Percentiles rank a stretch among this genome's conserved stretches.
Evolutionary conservation across 2,888 invertebrate genomes (phyloP).

Genomic region (Pyrochroa serraticornis): DNA sequence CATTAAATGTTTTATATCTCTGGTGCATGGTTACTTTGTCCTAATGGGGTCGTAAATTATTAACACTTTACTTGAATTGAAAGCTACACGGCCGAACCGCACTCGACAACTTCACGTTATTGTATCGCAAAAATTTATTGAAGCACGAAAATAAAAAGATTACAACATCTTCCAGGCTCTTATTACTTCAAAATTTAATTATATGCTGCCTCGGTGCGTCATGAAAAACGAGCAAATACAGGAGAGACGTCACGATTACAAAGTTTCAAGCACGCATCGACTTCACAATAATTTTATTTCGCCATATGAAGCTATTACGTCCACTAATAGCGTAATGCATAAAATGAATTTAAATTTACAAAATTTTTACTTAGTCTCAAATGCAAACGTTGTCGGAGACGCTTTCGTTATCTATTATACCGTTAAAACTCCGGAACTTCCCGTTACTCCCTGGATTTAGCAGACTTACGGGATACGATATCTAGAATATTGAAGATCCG

Average conservation of each 20-base stretch:
- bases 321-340: slow-evolving; percentile 5
- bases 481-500: slow-evolving; percentile 24
- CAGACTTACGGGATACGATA: slow-evolving; percentile 21
- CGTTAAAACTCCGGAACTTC: slow-evolving; percentile 10
- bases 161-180: no score
- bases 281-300: neutral
- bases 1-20: slow-evolving; percentile 35
- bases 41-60: slow-evolving; percentile 30
- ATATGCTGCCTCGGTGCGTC: no score
- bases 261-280: slow-evolving; percentile 2
- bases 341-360: slow-evolving; percentile 20
- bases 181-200: no score
- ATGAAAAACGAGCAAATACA: no score
- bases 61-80: slow-evolving; percentile 16
- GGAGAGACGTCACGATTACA: no score
- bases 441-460: slow-evolving; percentile 18
- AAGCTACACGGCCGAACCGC: slow-evolving; percentile 2
- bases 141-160: no score
- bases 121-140: no score
- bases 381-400: slow-evolving; percentile 23
- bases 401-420: slow-evolving; percentile 19
- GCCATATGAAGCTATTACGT: neutral
- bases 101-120: neutral
- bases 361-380: slow-evolving; percentile 21
- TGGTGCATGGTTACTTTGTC: slow-evolving; percentile 33